phyloP scores from a whole-genome alignment of 2,888 invertebrate species.

The Tenthredo scrophulariae region DNA sequence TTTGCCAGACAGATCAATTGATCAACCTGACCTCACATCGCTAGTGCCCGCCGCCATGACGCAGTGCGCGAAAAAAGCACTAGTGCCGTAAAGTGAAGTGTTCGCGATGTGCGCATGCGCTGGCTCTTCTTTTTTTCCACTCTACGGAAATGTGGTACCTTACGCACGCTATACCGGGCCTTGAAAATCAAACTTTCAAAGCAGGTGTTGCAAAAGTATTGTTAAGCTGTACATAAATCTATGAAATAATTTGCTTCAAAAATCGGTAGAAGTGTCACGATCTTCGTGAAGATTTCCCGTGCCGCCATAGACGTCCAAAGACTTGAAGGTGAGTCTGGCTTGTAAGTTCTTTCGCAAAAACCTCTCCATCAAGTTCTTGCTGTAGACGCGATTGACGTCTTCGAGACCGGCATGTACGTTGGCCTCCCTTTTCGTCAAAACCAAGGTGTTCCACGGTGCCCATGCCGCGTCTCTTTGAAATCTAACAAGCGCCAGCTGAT shows the following conservation, averaged over 20 bases:
- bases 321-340: slow-evolving; percentile 84
- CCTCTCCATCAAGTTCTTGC: slow-evolving; percentile 83
- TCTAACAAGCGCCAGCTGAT: slow-evolving; percentile 87
- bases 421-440: slow-evolving; percentile 90
- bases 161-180: no score
- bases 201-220: no score
- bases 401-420: slow-evolving; percentile 87
- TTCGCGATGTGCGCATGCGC: no score
- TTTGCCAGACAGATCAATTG: no score
- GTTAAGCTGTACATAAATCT: no score
- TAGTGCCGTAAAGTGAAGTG: no score
- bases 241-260: not conserved
- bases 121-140: no score
- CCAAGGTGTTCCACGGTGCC: slow-evolving; percentile 97
- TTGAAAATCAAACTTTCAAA: no score
- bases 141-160: no score
- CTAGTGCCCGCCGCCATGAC: no score
- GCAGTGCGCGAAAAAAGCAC: no score
- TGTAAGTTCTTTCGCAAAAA: slow-evolving; percentile 85
- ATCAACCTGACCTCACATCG: no score
- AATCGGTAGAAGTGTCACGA: not conserved
- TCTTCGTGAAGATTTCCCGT: not conserved
- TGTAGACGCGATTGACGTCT: slow-evolving; percentile 83
- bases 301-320: slow-evolving; percentile 40
- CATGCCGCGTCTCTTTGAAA: slow-evolving; percentile 90